Evolutionary conservation across 2,113 vertebrate species (phyloP).

Genomic region (Dicaeum eximium): DNA sequence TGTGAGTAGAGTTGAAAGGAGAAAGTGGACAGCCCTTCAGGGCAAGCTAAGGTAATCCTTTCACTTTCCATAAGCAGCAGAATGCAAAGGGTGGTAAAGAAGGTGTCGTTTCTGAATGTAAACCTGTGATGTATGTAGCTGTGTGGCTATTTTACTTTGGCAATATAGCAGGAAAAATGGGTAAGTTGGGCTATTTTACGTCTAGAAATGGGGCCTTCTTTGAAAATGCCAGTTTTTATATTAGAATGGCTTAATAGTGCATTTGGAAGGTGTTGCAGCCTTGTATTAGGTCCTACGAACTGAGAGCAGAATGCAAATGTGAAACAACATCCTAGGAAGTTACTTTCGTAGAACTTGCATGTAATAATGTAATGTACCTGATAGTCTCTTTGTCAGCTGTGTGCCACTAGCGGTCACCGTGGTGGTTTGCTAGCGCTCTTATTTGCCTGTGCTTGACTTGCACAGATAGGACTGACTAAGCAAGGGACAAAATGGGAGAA

Average conservation of each 20-base stretch:
- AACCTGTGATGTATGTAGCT: neutral
- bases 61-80: neutral
- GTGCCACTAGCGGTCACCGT: rapidly evolving
- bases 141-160: neutral
- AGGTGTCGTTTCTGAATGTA: neutral
- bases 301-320: neutral
- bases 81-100: neutral
- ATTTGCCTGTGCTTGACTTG: neutral
- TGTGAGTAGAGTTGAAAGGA: neutral
- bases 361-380: rapidly evolving
- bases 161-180: neutral
- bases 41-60: neutral
- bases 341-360: rapidly evolving
- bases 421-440: neutral
- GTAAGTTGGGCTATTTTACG: neutral
- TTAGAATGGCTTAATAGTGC: neutral
- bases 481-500: neutral
- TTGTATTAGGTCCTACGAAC: neutral
- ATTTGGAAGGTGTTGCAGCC: neutral
- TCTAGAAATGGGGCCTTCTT: neutral
- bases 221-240: neutral
- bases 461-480: neutral
- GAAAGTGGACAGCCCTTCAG: neutral
- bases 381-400: neutral
- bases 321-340: neutral